Percentiles rank a stretch among this genome's conserved stretches.
phyloP scores from a whole-genome alignment of 1,140 invertebrate species.

The Luehdorfia chinensis region DNA sequence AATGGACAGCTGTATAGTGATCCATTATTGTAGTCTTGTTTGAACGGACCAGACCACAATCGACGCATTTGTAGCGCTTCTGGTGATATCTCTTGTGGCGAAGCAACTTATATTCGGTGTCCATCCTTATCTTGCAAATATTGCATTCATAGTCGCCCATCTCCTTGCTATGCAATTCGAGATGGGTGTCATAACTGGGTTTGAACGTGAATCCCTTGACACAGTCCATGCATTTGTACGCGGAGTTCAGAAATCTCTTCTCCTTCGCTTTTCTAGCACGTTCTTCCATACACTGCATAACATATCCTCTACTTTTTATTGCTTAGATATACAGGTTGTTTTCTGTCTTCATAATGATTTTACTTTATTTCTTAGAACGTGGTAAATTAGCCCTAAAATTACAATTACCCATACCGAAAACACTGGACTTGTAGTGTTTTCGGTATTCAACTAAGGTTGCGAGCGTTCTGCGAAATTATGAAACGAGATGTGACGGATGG shows the following conservation, averaged over 20 bases:
- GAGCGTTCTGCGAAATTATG: too few species aligned
- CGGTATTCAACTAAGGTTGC: too few species aligned
- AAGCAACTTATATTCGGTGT: constrained; percentile 35
- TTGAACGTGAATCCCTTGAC: constrained; percentile 52
- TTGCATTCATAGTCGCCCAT: constrained; percentile 45
- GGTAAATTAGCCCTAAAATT: too few species aligned
- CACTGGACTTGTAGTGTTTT: too few species aligned
- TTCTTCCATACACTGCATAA: constrained; percentile 51
- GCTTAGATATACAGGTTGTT: too few species aligned
- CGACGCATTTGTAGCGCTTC: constrained; percentile 40
- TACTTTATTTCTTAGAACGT: too few species aligned
- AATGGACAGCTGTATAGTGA: constrained; percentile 41
- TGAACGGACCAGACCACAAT: constrained; percentile 35
- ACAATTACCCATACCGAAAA: too few species aligned
- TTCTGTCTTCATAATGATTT: too few species aligned
- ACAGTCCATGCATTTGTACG: constrained; percentile 54
- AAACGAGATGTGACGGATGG: too few species aligned
- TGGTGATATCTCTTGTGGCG: constrained; percentile 41
- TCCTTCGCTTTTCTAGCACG: constrained; percentile 29
- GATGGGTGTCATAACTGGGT: constrained; percentile 51
- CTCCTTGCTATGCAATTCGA: constrained; percentile 51
- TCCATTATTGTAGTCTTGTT: constrained; percentile 41
- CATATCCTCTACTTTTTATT: too few species aligned
- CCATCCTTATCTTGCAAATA: constrained; percentile 43
- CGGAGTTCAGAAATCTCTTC: constrained; percentile 35